Evolutionary conservation across 64 coral and sea anemone species (phyloP).

Genomic region (Dendrophyllia cribrosa): DNA sequence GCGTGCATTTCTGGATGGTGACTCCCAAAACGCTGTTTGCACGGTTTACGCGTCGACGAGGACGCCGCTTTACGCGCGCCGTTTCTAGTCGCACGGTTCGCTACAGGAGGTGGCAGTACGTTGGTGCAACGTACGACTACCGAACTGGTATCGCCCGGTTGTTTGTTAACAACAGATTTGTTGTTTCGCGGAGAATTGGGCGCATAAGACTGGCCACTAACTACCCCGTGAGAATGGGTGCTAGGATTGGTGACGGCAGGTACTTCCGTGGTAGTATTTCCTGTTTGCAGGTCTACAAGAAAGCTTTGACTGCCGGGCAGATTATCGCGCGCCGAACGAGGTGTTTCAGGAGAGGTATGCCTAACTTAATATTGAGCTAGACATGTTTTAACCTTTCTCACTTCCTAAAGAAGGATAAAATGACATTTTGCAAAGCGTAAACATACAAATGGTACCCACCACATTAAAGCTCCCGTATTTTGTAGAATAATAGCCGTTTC

Average conservation of each 20-base stretch:
- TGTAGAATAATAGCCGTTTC: too few species aligned
- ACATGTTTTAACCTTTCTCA: neutral
- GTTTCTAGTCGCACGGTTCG: slow-evolving; percentile 36
- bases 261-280: slow-evolving; percentile 77
- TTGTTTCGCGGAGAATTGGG: slow-evolving; percentile 49
- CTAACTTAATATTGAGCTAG: neutral
- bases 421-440: too few species aligned
- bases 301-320: slow-evolving; percentile 41
- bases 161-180: slow-evolving; percentile 66
- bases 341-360: slow-evolving; percentile 53
- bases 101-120: slow-evolving; percentile 57
- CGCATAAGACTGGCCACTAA: slow-evolving; percentile 71
- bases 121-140: slow-evolving; percentile 68
- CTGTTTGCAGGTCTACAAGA: slow-evolving; percentile 68
- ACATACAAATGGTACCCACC: too few species aligned
- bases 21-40: slow-evolving; percentile 50
- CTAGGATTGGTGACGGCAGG: slow-evolving; percentile 35
- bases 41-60: slow-evolving; percentile 63
- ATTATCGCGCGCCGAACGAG: slow-evolving; percentile 57
- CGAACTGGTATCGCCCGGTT: slow-evolving; percentile 57
- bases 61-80: slow-evolving; percentile 23
- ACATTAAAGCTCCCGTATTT: too few species aligned
- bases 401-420: too few species aligned
- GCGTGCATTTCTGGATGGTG: slow-evolving; percentile 80
- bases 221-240: slow-evolving; percentile 76